These are phyloP conservation scores for Vidua chalybeata DNA, from an alignment of 2,113 vertebrate genomes.

Conservation along the genomic window DNA sequence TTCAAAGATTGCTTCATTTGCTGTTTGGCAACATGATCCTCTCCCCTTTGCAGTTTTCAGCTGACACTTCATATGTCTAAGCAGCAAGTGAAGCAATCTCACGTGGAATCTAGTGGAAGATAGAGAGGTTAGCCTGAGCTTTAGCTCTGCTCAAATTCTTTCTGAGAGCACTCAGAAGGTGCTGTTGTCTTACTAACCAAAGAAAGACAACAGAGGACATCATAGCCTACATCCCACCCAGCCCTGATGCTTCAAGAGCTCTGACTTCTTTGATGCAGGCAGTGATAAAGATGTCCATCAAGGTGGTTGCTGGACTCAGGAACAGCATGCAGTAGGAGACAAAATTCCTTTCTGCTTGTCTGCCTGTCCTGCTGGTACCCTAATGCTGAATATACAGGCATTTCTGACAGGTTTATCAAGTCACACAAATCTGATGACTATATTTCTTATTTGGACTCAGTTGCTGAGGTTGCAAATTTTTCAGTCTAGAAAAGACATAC, in stretches of 20 bases:
- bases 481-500: background rate
- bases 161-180: background rate
- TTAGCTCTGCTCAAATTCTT: background rate
- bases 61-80: background rate
- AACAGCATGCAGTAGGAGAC: background rate
- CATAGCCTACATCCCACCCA: background rate
- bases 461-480: background rate
- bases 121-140: background rate
- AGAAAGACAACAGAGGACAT: background rate
- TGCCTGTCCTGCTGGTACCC: background rate
- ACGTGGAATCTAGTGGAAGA: background rate
- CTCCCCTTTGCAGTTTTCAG: background rate
- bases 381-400: background rate
- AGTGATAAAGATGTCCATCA: background rate
- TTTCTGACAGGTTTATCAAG: background rate
- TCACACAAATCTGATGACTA: background rate
- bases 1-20: constrained; percentile 11
- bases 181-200: background rate
- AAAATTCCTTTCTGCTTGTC: background rate
- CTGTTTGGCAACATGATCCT: background rate
- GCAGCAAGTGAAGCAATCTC: background rate
- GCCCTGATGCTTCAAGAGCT: background rate
- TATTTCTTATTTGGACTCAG: background rate
- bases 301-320: background rate
- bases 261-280: background rate